A percentile compares a stretch with the other conserved stretches of the same genome.
These are phyloP conservation scores for Danio rerio DNA, from an alignment of 2,113 vertebrate species.

Conservation along the genomic window GRCz12tu NC_133176.1:10114501-10115000, in stretches of 20 bases:
- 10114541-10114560: conserved; percentile 1
- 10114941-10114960: too few relatives aligned
- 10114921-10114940: too few relatives aligned
- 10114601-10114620: conserved; percentile 27
- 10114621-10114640: conserved; percentile 5
- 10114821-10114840: not conserved
- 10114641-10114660: conserved; percentile 72
- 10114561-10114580: conserved; percentile 13
- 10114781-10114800: conserved; percentile 61
- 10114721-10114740: conserved; percentile 67
- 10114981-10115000: too few relatives aligned
- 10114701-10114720: not conserved
- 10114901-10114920: too few relatives aligned
- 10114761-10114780: conserved; percentile 66
- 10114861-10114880: too few relatives aligned
- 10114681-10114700: conserved; percentile 10
- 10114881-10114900: too few relatives aligned
- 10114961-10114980: too few relatives aligned
- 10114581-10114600: not conserved
- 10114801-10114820: not conserved
- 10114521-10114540: conserved; percentile 22
- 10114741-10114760: conserved; percentile 57
- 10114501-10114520: conserved; percentile 16
- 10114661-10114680: conserved; percentile 73
- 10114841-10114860: too few relatives aligned